Conservation (phyloP, 37 sponge, comb jelly and placozoan species). For the Diacarnus erythraeanus region DNA sequence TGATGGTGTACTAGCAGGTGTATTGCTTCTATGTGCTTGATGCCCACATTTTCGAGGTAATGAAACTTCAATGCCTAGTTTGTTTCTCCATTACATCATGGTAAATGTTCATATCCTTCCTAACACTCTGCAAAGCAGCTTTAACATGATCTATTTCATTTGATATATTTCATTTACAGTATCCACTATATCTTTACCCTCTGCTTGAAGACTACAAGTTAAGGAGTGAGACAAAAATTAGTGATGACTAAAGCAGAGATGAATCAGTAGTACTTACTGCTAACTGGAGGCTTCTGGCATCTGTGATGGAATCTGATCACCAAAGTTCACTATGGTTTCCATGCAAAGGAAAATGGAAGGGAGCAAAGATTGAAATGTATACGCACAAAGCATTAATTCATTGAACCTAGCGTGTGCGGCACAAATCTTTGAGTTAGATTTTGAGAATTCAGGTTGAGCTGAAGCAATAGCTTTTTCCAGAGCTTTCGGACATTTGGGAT, state of each 20-base stretch:
- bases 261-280: constrained; percentile 38
- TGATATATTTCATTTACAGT: constrained; percentile 34
- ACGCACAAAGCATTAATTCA: constrained; percentile 49
- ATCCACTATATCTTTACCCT: constrained; percentile 43
- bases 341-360: constrained; percentile 42
- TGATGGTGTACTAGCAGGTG: constrained; percentile 24
- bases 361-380: constrained; percentile 1
- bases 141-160: constrained; percentile 20
- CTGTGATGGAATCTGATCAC: constrained; percentile 52
- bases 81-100: too few relatives aligned
- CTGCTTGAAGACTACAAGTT: constrained; percentile 44
- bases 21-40: constrained; percentile 33
- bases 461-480: constrained; percentile 16
- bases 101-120: constrained; percentile 42
- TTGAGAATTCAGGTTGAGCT: constrained; percentile 19
- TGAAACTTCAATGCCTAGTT: constrained; percentile 29
- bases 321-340: constrained; percentile 26
- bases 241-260: constrained; percentile 41
- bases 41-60: constrained; percentile 40
- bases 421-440: constrained; percentile 57
- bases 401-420: constrained; percentile 67
- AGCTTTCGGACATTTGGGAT: constrained; percentile 42
- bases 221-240: constrained; percentile 21
- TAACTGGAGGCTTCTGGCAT: constrained; percentile 40
- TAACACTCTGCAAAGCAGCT: constrained; percentile 33